These are phyloP conservation scores for Harpalus rubripes DNA, from an alignment of 2,888 invertebrate species.

Conservation along the genomic window DNA sequence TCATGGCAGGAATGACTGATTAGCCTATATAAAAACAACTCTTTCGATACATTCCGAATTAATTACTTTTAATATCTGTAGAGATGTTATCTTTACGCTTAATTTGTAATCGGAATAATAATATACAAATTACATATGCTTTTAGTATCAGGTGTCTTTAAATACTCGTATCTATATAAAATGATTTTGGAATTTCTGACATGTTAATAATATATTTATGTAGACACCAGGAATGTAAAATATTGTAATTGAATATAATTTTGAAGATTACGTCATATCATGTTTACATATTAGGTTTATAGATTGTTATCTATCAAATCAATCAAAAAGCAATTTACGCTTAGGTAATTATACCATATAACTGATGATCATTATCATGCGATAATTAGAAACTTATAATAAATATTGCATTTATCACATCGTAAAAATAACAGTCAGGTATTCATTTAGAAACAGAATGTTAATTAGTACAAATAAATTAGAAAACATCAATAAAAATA, in stretches of 20 bases:
- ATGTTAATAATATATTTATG: conserved; percentile 23
- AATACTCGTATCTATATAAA: no score
- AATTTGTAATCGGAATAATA: conserved; percentile 45
- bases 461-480: no score
- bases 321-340: conserved; percentile 27
- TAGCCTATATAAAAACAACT: conserved; percentile 26
- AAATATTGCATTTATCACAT: conserved; percentile 10
- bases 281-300: neutral
- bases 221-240: conserved; percentile 23
- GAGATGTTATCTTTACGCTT: conserved; percentile 42
- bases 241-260: conserved; percentile 19
- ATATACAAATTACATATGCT: conserved; percentile 18
- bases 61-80: conserved; percentile 37
- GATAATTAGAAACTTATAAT: conserved; percentile 26
- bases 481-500: no score
- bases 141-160: neutral
- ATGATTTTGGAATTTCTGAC: neutral
- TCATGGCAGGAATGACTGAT: conserved; percentile 29
- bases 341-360: conserved; percentile 13
- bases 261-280: conserved; percentile 16
- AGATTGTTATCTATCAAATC: conserved; percentile 2
- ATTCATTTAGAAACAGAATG: no score
- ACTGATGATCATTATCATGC: conserved; percentile 1
- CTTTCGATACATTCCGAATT: conserved; percentile 14
- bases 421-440: neutral